Percentiles rank a stretch among this genome's conserved stretches.
phyloP scores from a whole-genome alignment of 2,113 vertebrate species.

The Gobio gobio region DNA sequence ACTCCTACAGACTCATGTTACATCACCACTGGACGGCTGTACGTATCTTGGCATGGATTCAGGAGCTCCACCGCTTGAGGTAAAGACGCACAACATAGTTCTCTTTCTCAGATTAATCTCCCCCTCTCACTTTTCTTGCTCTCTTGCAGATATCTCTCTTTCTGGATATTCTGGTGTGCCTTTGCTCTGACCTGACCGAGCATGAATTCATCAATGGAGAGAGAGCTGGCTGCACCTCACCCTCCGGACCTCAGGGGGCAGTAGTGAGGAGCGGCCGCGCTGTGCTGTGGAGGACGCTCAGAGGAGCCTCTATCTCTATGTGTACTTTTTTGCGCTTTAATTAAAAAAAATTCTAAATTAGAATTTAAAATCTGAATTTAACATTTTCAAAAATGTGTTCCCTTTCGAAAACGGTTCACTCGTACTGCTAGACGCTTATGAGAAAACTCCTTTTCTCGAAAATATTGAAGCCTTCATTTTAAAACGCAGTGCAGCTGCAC shows the following conservation, averaged over 20 bases:
- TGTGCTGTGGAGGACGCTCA: constrained; percentile 86
- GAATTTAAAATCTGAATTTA: too few relatives aligned
- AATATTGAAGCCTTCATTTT: too few relatives aligned
- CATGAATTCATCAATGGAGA: constrained; percentile 78
- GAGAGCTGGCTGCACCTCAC: constrained; percentile 65
- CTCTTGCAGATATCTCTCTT: constrained; percentile 88
- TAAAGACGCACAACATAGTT: constrained; percentile 53
- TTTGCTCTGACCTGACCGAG: constrained; percentile 79
- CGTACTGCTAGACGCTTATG: too few relatives aligned
- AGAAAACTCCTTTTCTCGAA: too few relatives aligned
- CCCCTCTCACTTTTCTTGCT: background rate
- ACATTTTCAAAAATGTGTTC: too few relatives aligned
- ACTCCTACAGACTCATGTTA: constrained; percentile 88
- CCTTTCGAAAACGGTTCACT: too few relatives aligned
- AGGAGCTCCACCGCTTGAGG: constrained; percentile 88
- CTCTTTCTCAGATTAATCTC: background rate
- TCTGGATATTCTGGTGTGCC: constrained; percentile 89
- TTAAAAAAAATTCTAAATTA: too few relatives aligned
- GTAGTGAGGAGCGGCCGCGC: constrained; percentile 73
- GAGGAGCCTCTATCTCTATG: constrained; percentile 76
- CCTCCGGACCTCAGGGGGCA: constrained; percentile 48
- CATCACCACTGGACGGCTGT: constrained; percentile 89
- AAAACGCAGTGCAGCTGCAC: too few relatives aligned
- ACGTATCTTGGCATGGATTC: constrained; percentile 97
- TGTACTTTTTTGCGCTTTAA: constrained; percentile 67